Percentiles rank a stretch among this genome's conserved stretches.
These are phyloP conservation scores for Nothobranchius kuhntae DNA, from an alignment of 2,113 vertebrate genomes.

Conservation along the genomic window DNA sequence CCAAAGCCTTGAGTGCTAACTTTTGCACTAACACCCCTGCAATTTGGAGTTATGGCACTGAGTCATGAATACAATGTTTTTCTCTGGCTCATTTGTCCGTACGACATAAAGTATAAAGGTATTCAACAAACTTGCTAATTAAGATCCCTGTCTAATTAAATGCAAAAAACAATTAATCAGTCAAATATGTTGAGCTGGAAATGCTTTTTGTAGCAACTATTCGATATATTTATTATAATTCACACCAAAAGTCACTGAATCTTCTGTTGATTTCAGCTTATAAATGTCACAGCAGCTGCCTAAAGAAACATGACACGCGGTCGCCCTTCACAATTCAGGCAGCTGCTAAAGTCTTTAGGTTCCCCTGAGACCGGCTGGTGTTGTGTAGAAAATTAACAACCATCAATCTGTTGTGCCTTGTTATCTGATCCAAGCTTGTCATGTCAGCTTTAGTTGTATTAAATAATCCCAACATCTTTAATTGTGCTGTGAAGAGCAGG, in stretches of 20 bases:
- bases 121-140: neutral
- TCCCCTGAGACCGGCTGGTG: neutral
- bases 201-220: constrained; percentile 18
- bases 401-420: neutral
- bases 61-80: no score
- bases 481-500: constrained; percentile 5
- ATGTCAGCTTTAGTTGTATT: neutral
- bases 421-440: constrained; percentile 5
- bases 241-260: constrained; percentile 12
- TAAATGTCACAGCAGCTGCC: neutral
- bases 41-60: no score
- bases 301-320: constrained; percentile 3
- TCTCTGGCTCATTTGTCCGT: no score
- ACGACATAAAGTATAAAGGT: constrained; percentile 1
- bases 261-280: constrained; percentile 27
- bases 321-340: neutral
- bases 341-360: neutral
- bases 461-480: constrained; percentile 1
- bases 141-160: neutral
- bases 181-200: constrained; percentile 3
- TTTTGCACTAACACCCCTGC: constrained; percentile 7
- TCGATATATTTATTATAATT: constrained; percentile 49
- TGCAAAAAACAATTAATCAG: neutral
- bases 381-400: neutral
- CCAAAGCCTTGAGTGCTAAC: constrained; percentile 50